Conservation (phyloP, 2,888 invertebrate genomes). For the Holacanthella duospinosa region DNA sequence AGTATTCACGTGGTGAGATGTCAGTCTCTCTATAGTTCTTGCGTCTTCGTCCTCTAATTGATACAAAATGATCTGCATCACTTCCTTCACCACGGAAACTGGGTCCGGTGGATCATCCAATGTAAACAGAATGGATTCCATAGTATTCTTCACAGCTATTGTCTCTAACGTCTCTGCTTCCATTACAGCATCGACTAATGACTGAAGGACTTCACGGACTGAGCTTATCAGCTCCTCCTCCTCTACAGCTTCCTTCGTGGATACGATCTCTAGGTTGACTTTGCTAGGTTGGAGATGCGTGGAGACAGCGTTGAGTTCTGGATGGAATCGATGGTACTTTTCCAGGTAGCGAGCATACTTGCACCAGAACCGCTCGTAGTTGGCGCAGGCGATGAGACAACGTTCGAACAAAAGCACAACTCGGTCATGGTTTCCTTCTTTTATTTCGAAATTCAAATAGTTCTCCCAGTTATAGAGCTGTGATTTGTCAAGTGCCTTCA, state of each 20-base stretch:
- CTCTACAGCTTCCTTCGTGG: constrained; percentile 23
- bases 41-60: no score
- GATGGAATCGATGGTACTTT: constrained; percentile 27
- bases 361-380: constrained; percentile 51
- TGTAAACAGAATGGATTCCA: constrained; percentile 8
- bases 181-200: constrained; percentile 20
- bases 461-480: constrained; percentile 50
- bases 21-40: no score
- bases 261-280: constrained; percentile 28
- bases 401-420: constrained; percentile 48
- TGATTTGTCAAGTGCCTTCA: constrained; percentile 48
- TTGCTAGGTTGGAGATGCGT: constrained; percentile 29
- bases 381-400: constrained; percentile 49
- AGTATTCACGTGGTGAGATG: no score
- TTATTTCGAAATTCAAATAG: constrained; percentile 47
- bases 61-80: no score
- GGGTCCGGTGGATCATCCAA: background rate
- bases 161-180: constrained; percentile 18
- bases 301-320: constrained; percentile 15
- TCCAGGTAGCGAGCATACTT: constrained; percentile 39
- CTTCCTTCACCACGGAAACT: background rate
- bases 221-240: constrained; percentile 30
- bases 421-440: constrained; percentile 41
- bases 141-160: constrained; percentile 2
- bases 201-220: constrained; percentile 17